Conservation (phyloP, 2,797 vertebrate species). For the Pangasius djambal region DNA sequence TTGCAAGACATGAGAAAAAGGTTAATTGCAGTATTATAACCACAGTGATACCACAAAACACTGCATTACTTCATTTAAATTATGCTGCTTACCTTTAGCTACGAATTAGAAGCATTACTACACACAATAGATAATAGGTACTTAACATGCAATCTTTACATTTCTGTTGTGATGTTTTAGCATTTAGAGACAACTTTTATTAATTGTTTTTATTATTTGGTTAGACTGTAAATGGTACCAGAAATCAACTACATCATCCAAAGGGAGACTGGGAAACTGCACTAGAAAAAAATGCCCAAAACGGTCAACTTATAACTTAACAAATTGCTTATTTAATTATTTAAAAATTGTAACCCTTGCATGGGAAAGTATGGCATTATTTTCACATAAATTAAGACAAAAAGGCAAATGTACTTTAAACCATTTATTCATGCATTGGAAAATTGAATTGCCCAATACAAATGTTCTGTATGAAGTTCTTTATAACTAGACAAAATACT, state of each 20-base stretch:
- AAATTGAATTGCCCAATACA: conserved; percentile 15
- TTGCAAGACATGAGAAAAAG: conserved; percentile 5
- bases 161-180: background rate
- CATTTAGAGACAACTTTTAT: background rate
- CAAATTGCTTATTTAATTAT: background rate
- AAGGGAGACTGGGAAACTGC: background rate
- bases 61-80: background rate
- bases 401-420: conserved; percentile 21
- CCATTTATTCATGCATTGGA: conserved; percentile 36
- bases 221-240: background rate
- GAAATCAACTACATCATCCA: background rate
- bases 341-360: background rate
- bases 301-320: background rate
- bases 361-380: background rate
- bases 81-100: background rate
- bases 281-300: background rate
- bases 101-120: background rate
- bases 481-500: conserved; percentile 16
- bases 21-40: conserved; percentile 3
- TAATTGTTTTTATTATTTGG: background rate
- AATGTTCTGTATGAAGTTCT: background rate
- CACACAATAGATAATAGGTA: background rate
- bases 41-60: background rate
- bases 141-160: background rate
- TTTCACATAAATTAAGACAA: conserved; percentile 27